phyloP scores from a whole-genome alignment of 2,113 vertebrate genomes.

The Pagrus major region DNA sequence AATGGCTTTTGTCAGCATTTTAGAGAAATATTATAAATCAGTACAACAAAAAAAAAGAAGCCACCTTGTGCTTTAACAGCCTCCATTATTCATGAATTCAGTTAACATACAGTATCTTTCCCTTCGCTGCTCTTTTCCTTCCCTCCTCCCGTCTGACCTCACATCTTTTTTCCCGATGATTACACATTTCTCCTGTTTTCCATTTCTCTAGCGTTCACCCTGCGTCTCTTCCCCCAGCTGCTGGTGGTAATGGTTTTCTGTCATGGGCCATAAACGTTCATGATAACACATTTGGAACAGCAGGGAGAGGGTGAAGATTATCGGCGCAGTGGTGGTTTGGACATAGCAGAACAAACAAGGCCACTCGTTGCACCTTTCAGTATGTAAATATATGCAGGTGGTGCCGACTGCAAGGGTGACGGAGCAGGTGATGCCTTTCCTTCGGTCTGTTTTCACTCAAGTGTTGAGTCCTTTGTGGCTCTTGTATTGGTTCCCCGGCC shows the following conservation, averaged over 20 bases:
- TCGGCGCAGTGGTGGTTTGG: conserved; percentile 28
- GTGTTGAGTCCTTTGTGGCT: not conserved
- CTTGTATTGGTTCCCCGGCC: not conserved
- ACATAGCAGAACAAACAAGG: conserved; percentile 49
- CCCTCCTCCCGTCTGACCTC: conserved; percentile 17
- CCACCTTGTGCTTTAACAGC: not conserved
- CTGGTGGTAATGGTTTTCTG: conserved; percentile 66
- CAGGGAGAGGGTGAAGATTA: conserved; percentile 27
- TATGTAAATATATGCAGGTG: conserved; percentile 68
- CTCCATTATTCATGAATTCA: conserved; percentile 38
- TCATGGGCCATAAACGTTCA: conserved; percentile 51
- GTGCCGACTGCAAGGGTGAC: not conserved
- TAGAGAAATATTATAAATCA: too few relatives aligned
- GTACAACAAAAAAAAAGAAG: too few relatives aligned
- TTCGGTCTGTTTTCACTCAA: not conserved
- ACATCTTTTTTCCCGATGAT: conserved; percentile 33
- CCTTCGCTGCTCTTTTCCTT: not conserved
- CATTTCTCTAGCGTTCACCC: conserved; percentile 24
- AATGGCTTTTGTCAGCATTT: not conserved
- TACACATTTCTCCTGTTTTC: conserved; percentile 38
- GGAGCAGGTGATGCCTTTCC: conserved; percentile 25
- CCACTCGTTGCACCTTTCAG: conserved; percentile 34
- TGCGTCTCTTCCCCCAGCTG: conserved; percentile 29
- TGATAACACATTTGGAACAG: conserved; percentile 12
- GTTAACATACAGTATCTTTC: not conserved